Base-by-base conservation (phyloP, 2,888 invertebrate genomes). In the Magallana nippona region DNA sequence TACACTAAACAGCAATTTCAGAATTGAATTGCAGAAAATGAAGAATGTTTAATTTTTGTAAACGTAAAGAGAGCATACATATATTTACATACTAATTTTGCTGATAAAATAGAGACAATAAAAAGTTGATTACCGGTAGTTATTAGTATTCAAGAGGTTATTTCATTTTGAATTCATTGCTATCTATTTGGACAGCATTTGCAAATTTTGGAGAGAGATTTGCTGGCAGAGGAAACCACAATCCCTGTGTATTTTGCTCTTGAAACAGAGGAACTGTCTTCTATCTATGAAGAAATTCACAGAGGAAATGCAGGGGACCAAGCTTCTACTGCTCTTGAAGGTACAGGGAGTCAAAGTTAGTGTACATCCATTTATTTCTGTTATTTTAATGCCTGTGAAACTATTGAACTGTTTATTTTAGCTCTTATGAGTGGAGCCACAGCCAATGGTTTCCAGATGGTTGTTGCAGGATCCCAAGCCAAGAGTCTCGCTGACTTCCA, bases 371-470 rank as follows among this genome's bases (percentile, higher is more conserved):
- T 44, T 44, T 44, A 44, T 44, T 44, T 44, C 8, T 44, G 44
- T 44, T 44, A 44, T 5, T 44, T 5, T 44, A 44, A 44, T 5
- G 5, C 8, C 44, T 44, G 8, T 44, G 44, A 44, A 44, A 44
- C 44, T 44, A 10, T 5, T 44, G 8, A 44, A 5, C 82, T 15
- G 11, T n/a, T 56, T 89, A 84, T 87, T 90, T 81, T 89, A 95
- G 97, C 97, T 10, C 95, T 98, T 94, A 94, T 98, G 85, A 96
- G 96, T 92, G 96, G 97, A 17, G 96, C 98, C n/a, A 97, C 97
- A 22, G 98, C 98, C 0, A 98, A 98, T 95, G 98, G 98, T 13
- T 98, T 98, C 95, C 98, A 98, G 95, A 96, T 98, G 92, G 97
- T 97, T 87, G 96, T 98, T 55, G 96, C 96, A 85, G 96, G 97